Evolutionary conservation across 2,797 vertebrate genomes (phyloP).

Genomic region (Gobionotothen gibberifrons): DNA sequence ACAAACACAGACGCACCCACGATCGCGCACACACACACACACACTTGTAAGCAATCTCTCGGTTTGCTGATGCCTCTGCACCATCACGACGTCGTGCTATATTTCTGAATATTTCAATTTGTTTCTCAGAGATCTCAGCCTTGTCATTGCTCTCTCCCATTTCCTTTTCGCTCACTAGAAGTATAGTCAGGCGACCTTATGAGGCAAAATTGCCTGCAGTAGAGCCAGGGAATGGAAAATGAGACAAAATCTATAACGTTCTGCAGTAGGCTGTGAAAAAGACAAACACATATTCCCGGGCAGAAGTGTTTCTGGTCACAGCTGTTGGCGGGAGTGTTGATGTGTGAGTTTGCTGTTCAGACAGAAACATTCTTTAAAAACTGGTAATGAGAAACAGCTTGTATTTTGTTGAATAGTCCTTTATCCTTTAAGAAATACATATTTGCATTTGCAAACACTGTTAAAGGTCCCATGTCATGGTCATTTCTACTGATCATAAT

Average conservation of each 20-base stretch:
- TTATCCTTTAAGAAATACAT: slow-evolving; percentile 42
- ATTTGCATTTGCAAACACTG: slow-evolving; percentile 16
- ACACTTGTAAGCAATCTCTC: slow-evolving; percentile 3
- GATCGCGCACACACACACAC: background rate
- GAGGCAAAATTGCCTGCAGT: slow-evolving; percentile 61
- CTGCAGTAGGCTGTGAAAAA: slow-evolving; percentile 44
- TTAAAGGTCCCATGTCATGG: background rate
- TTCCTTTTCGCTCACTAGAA: slow-evolving; percentile 56
- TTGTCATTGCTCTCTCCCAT: slow-evolving; percentile 51
- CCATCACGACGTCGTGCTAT: slow-evolving; percentile 4
- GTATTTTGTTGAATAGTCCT: slow-evolving; percentile 30
- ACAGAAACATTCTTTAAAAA: slow-evolving; percentile 40
- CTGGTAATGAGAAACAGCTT: slow-evolving; percentile 40
- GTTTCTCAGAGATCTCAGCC: slow-evolving; percentile 46
- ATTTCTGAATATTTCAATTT: slow-evolving; percentile 38
- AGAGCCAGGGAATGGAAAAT: slow-evolving; percentile 53
- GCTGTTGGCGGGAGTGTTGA: slow-evolving; percentile 44
- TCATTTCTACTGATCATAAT: too few relatives aligned
- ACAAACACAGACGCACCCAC: slow-evolving; percentile 5
- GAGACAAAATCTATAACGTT: slow-evolving; percentile 67
- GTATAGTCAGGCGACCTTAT: slow-evolving; percentile 56
- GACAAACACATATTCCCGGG: slow-evolving; percentile 43
- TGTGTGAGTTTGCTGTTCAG: slow-evolving; percentile 49
- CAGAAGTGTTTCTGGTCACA: slow-evolving; percentile 52
- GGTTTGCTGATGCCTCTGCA: slow-evolving; percentile 36